Evolutionary conservation across 2,888 invertebrate genomes (phyloP), one percentile per base, ranked within the genome.

Genomic region (Carcina quercana): DNA sequence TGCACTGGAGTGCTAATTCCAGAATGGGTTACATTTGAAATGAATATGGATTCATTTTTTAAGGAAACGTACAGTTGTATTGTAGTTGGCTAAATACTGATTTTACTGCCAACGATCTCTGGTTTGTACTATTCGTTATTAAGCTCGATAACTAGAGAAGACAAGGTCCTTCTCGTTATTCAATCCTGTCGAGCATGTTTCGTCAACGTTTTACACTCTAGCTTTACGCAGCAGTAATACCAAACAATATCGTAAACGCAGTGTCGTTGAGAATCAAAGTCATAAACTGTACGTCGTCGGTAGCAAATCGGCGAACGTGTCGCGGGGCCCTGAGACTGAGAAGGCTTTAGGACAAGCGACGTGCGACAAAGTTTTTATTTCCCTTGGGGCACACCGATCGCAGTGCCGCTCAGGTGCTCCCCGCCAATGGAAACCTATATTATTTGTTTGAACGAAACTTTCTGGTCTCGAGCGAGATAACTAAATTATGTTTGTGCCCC

Each of bases 341-440:
- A 71, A 72, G 78, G 79, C 72, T 75, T 75, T 75, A 76, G 78
- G 75, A 73, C 74, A 72, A 69, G 78, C 75, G 80, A 76, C 78
- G 78, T 74, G 79, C 78, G 73, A 78, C 78, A 82, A 83, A 83
- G 74, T 82, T 83, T 82, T 82, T 82, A 82, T 82, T 83, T 83
- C 82, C 82, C 83, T 40, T 32, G 82, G 75, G 83, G 68, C 68
- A 65, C 73, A 79, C 80, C 80, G 80, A 80, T 82, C 82, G 79
- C 64, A 70, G 66, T 59, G 69, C 73, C 76, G 74, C 79, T 68
- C 80, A 80, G 80, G 80, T 80, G 80, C 68, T 71, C 65, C 69
- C 67, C 67, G 60, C 68, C 68, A 63, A 68, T 65, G 69, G 73
- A 74, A 78, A 80, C 79, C 80, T 80, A 82, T 80, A 80, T 82